Evolutionary conservation across 2,797 vertebrate genomes (phyloP), one percentile per base, ranked within the genome.

Genomic region (Hapalemur alaotrensis): DNA sequence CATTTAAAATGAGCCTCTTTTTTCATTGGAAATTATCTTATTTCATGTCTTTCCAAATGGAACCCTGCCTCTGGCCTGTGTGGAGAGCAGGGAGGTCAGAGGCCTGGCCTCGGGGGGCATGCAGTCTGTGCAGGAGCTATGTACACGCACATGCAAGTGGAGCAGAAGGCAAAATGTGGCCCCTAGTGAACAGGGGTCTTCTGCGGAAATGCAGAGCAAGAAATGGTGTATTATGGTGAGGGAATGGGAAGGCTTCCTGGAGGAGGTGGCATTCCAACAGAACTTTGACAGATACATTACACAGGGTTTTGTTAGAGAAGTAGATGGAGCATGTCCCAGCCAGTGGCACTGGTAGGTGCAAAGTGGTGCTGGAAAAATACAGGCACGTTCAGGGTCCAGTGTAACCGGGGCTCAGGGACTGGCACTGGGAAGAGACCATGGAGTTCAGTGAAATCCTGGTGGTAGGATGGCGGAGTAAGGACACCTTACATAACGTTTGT

Each of bases 11-110:
- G 8, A 75, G 25, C 61, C 83, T 72, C 32, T 48, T 70, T 23
- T 72, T 17, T 23, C 54, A 22, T 41, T 7, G 70, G 38, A 28
- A 93, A 30, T 23, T 52, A 76, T 20, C 76, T 96, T 92, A 75
- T 97, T 78, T 80, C 72, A 28, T 63, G 20, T 78, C 23, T 94
- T 93, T 76, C 72, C 93, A 65, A 43, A 54, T 87, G 46, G 57
- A 80, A 79, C 73, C 72, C 75, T 69, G 32, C 20, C 52, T 54
- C 63, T 75, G 92, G 46, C 46, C 28, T 80, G 38, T 91, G 89
- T 63, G 13, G 76, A 65, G 52, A 76, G 22, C 22, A n/a, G 22
- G 13, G 25, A 81, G 14, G 38, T 43, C 70, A 17, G 28, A 83
- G 35, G 9, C 67, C 52, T 23, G 54, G 17, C 63, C 46, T 79